These are phyloP conservation scores for Meliscaeva auricollis DNA, from an alignment of 2,888 invertebrate genomes.

Conservation along the genomic window DNA sequence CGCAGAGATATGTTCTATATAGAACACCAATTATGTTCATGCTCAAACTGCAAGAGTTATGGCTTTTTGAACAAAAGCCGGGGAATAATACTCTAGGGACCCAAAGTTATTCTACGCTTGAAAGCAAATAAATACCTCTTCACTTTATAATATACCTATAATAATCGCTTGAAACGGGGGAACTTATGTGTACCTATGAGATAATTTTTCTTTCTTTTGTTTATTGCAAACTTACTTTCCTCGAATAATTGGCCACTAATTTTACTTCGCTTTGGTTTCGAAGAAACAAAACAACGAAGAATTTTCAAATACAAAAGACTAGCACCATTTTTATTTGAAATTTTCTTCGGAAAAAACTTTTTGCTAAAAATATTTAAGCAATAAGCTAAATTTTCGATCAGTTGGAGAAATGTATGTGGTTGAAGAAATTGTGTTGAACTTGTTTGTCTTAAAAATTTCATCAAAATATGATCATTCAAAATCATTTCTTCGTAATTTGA, in stretches of 20 bases:
- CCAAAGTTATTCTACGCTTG: constrained; percentile 47
- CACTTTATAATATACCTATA: constrained; percentile 28
- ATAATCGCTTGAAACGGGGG: constrained; percentile 43
- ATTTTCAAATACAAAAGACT: too few species aligned
- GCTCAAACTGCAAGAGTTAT: constrained; percentile 11
- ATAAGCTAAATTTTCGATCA: too few species aligned
- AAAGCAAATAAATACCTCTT: constrained; percentile 40
- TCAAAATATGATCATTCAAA: too few species aligned
- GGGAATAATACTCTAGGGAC: constrained; percentile 50
- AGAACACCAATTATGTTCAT: constrained; percentile 1
- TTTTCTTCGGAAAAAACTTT: too few species aligned
- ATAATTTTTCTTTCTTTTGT: constrained; percentile 6
- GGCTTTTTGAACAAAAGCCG: background rate
- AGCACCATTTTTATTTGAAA: too few species aligned
- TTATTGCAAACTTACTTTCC: background rate
- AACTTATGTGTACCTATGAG: background rate
- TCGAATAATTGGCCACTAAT: constrained; percentile 13
- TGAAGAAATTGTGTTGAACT: too few species aligned
- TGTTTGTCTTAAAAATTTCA: too few species aligned
- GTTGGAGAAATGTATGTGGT: too few species aligned
- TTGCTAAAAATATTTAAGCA: too few species aligned
- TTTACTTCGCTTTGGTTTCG: background rate
- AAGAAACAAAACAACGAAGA: too few species aligned
- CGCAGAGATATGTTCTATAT: background rate
- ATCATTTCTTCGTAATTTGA: too few species aligned